These are phyloP conservation scores for Apoderus coryli DNA, from an alignment of 2,888 invertebrate species.

Conservation along the genomic window DNA sequence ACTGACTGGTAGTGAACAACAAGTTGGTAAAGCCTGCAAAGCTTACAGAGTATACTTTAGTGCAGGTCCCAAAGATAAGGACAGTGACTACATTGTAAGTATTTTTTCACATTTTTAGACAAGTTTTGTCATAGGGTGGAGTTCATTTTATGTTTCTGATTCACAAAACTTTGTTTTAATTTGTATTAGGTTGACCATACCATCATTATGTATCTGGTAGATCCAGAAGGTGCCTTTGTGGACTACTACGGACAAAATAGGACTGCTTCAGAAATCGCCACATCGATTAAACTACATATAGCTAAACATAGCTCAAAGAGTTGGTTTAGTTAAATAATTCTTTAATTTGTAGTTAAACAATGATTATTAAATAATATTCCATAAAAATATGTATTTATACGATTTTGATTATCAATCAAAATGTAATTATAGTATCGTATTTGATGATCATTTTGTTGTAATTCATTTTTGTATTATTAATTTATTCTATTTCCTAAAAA, in stretches of 20 bases:
- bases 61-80: constrained; percentile 84
- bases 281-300: constrained; percentile 62
- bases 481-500: too few species aligned
- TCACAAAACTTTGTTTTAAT: neutral
- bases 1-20: constrained; percentile 77
- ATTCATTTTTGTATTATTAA: too few species aligned
- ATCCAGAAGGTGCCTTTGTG: constrained; percentile 92
- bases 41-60: constrained; percentile 95
- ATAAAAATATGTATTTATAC: too few species aligned
- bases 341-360: constrained; percentile 1
- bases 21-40: constrained; percentile 71
- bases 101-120: constrained; percentile 24
- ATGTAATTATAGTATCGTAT: too few species aligned
- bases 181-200: constrained; percentile 83
- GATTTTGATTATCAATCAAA: too few species aligned
- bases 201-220: constrained; percentile 89
- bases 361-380: too few species aligned
- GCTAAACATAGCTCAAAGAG: constrained; percentile 52
- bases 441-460: too few species aligned
- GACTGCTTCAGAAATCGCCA: constrained; percentile 60
- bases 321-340: constrained; percentile 39
- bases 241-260: constrained; percentile 94
- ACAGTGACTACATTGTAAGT: constrained; percentile 93
- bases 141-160: neutral
- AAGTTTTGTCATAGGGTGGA: neutral